A percentile compares a stretch with the other conserved stretches of the same genome.
Evolutionary conservation across 2,888 invertebrate genomes (phyloP).

Genomic region (Cryptocephalus moraei): DNA sequence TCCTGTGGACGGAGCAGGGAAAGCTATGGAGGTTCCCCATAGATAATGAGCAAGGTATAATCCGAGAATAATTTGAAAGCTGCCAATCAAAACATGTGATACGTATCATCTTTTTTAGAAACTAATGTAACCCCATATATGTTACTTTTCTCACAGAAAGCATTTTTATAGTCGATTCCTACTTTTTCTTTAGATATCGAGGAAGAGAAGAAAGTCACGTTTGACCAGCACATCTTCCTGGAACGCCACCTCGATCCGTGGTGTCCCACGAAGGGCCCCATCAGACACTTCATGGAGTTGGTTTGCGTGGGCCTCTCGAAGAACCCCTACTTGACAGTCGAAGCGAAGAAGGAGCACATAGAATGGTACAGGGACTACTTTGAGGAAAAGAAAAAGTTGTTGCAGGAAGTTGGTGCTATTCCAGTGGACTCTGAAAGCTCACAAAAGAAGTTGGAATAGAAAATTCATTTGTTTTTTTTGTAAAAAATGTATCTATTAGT

Average conservation of each 20-base stretch:
- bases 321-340: constrained; percentile 81
- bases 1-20: constrained; percentile 86
- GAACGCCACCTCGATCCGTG: constrained; percentile 76
- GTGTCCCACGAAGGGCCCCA: constrained; percentile 85
- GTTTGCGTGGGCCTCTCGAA: constrained; percentile 89
- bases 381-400: constrained; percentile 61
- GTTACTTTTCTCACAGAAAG: too few species aligned
- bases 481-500: too few species aligned
- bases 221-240: constrained; percentile 90
- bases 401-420: constrained; percentile 55
- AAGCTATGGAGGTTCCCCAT: constrained; percentile 97
- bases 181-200: constrained; percentile 50
- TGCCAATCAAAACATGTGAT: too few species aligned
- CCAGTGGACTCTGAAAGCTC: constrained; percentile 12
- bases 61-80: too few species aligned
- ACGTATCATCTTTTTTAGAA: too few species aligned
- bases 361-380: constrained; percentile 90
- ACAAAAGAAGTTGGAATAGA: too few species aligned
- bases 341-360: constrained; percentile 82
- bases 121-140: too few species aligned
- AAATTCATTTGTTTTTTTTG: too few species aligned
- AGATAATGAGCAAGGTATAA: constrained; percentile 85
- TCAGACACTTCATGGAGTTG: constrained; percentile 95
- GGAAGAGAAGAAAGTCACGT: constrained; percentile 58
- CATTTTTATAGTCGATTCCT: too few species aligned